These are phyloP conservation scores for Styela plicata DNA, from an alignment of 23 tunicate species.

Conservation along the genomic window DNA sequence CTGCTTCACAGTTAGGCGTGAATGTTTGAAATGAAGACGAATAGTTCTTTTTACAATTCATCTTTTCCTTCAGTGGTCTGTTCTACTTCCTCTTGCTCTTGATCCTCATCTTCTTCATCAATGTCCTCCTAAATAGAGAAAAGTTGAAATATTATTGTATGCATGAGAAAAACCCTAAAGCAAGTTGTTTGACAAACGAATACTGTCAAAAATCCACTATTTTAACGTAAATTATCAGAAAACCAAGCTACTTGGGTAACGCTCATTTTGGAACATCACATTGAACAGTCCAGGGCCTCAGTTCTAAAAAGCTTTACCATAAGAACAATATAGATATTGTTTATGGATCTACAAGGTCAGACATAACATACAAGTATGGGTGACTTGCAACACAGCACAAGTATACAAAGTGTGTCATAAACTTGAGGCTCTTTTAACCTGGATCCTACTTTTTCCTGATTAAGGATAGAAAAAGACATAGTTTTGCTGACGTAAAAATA, in stretches of 20 bases:
- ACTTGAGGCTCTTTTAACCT: no score
- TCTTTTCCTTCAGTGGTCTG: slow-evolving; percentile 31
- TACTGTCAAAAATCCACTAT: not conserved
- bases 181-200: not conserved
- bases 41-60: slow-evolving; percentile 47
- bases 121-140: slow-evolving; percentile 47
- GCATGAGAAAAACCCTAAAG: not conserved
- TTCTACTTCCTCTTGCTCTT: slow-evolving; percentile 67
- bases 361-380: no score
- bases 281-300: no score
- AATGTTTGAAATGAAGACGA: not conserved
- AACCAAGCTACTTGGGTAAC: not conserved
- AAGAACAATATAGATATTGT: no score
- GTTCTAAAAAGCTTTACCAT: no score
- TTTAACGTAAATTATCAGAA: not conserved
- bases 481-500: no score
- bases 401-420: no score
- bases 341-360: no score
- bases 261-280: not conserved
- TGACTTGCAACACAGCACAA: no score
- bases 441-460: no score
- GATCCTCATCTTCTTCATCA: slow-evolving; percentile 71
- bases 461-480: no score
- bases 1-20: not conserved
- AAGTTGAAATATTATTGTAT: not conserved